phyloP scores from a whole-genome alignment of 2,797 vertebrate genomes.

The Austrolebias charrua region DNA sequence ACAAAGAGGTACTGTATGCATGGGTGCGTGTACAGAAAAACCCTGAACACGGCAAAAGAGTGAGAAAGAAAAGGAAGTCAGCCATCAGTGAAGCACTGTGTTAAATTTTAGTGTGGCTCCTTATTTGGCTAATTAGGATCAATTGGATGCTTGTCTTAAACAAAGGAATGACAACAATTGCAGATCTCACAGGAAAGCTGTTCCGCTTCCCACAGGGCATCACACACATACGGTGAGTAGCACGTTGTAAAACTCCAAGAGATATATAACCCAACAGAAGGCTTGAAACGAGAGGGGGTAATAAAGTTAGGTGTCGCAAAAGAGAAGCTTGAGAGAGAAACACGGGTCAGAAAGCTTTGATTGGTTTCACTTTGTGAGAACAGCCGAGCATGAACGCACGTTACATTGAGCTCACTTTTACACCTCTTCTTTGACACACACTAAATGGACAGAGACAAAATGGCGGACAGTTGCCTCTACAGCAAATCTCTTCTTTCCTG shows the following conservation, averaged over 20 bases:
- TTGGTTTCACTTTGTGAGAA: constrained; percentile 49
- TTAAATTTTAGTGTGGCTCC: constrained; percentile 63
- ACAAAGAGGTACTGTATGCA: constrained; percentile 35
- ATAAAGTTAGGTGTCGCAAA: constrained; percentile 72
- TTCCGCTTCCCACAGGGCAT: constrained; percentile 53
- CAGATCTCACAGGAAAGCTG: constrained; percentile 46
- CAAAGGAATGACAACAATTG: constrained; percentile 52
- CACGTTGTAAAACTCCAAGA: constrained; percentile 69
- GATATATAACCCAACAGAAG: constrained; percentile 70
- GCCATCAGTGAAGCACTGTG: constrained; percentile 57
- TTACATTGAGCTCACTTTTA: constrained; percentile 17
- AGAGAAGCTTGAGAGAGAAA: constrained; percentile 55
- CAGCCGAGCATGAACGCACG: constrained; percentile 23
- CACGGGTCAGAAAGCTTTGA: constrained; percentile 57
- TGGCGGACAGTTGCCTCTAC: constrained; percentile 15
- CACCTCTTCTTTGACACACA: constrained; percentile 2
- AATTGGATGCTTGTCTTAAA: constrained; percentile 64
- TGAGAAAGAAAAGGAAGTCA: constrained; percentile 33
- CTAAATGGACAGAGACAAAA: constrained; percentile 32
- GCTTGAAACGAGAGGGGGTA: constrained; percentile 49
- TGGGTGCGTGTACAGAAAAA: constrained; percentile 8
- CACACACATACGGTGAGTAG: constrained; percentile 39
- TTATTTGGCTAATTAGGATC: constrained; percentile 69
- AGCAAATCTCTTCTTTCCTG: constrained; percentile 8
- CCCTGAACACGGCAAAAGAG: constrained; percentile 9